These are phyloP conservation scores for Drosophila mojavensis DNA, from an alignment of 1,140 invertebrate genomes.

Conservation along the genomic window DNA sequence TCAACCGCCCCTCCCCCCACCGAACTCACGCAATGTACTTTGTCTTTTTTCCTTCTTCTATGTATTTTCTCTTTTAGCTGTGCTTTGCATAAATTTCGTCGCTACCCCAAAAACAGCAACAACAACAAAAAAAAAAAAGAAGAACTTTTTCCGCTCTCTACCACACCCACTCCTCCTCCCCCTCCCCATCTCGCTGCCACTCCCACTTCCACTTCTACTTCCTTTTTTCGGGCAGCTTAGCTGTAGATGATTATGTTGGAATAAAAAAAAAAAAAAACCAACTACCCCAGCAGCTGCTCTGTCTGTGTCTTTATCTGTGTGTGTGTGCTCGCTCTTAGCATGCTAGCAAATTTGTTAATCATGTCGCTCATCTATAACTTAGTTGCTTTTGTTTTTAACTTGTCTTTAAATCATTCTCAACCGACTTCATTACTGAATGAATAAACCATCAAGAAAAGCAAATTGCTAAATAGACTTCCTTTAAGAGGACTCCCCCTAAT, in stretches of 20 bases:
- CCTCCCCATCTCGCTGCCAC: not conserved
- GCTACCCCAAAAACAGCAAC: constrained; percentile 12
- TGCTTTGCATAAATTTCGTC: constrained; percentile 75
- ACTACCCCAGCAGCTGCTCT: constrained; percentile 3
- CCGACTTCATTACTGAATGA: constrained; percentile 35
- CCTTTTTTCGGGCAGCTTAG: constrained; percentile 14
- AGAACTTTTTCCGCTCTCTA: not conserved
- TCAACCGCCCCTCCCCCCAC: not conserved
- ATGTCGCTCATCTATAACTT: constrained; percentile 39
- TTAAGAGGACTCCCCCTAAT: no score
- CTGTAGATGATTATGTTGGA: constrained; percentile 31
- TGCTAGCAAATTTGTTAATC: constrained; percentile 56
- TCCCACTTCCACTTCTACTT: no score
- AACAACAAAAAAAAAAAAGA: constrained; percentile 5
- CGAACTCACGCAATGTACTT: constrained; percentile 1
- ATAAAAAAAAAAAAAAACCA: not conserved
- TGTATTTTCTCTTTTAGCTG: constrained; percentile 28
- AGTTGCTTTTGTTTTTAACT: constrained; percentile 6
- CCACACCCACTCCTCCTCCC: not conserved
- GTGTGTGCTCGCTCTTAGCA: constrained; percentile 8
- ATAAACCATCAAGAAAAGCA: not conserved
- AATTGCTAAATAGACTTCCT: not conserved
- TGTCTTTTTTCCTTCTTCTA: constrained; percentile 19
- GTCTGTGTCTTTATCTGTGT: no score
- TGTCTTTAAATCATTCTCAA: constrained; percentile 17